Evolutionary conservation across 2,888 invertebrate species (phyloP), one percentile per base, ranked within the genome.

Genomic region (Antheraea yamamai): DNA sequence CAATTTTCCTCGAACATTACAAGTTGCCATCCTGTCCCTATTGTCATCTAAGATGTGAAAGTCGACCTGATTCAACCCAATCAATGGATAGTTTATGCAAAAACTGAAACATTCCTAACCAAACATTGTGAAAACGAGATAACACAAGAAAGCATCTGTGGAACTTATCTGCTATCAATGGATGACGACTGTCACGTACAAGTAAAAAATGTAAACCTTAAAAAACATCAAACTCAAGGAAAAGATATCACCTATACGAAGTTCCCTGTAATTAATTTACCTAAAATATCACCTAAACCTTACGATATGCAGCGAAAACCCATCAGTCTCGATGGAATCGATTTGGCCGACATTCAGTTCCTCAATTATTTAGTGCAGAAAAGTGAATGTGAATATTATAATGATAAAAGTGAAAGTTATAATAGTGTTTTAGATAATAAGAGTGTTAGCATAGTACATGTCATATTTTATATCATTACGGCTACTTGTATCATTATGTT

Each of bases 61-160:
- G 51, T 47, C 51, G 39, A 74, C n/a, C 68, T 68, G 14, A 68
- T 66, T 14, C 74, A 74, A 51, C 64, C 47, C 8, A 74, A 66
- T 20, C 74, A 51, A 14, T 74, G 74, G 74, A 64, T 66, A 14
- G 16, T 74, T 23, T 73, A 73, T 64, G n/a, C n/a, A 39, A 61
- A 61, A n/a, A 61, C 20, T n/a, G 73, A 73, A 30, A 74, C 74
- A 12, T 6, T 68, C 26, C 66, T 74, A 18, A 74, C 74, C 39
- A 74, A 74, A 18, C 51, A 51, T 51, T 74, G 74, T 74, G 74
- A 74, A 66, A 52, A 74, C 26, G 66, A 66, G n/a, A 68, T 74
- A 23, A 74, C 74, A 6, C 71, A 71, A 51, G 71, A 71, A 71
- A 71, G n/a, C n/a, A 47, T 71, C 2, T 20, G 51, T 47, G 71